Base-by-base conservation (phyloP, 35 echinoderm and acorn worm species). In the Apostichopus californicus region DNA sequence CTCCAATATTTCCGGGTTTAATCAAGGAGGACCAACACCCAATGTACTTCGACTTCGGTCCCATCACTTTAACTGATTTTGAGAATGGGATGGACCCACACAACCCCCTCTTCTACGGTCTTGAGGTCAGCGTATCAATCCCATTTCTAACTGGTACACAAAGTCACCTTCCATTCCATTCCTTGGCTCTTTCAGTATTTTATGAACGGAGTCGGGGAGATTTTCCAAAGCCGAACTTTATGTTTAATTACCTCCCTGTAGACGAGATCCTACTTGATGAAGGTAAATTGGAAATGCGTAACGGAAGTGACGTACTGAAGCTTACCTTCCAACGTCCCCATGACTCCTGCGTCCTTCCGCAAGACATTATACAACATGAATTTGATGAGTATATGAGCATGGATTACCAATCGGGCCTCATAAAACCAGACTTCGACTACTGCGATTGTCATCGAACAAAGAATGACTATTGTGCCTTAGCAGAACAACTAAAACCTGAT, bases 121-220 rank as follows among this genome's bases (percentile, higher is more conserved):
- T 59, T 10, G 84, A 66, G 84, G 1, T 87, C 18, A 18, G 54
- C 56, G 61, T 87, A 22, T 59, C 53, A 1, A 87, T 87, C 17
- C 84, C 84, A 5, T n/a, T 87, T 10, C 56, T 87, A 1, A 57
- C 56, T 20, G 1, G 5, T 15, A 13, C 6, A 5, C 34, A 11
- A 13, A 18, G 12, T 60, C 54, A 56, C 15, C 84, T 56, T 13
- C 84, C 84, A 13, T 13, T 60, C 55, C 18, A 87, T 18, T 54
- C 84, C 10, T 60, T 87, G 3, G 54, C 84, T 18, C 55, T 87
- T 1, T 54, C 54, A 5, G 28, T 21, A 18, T 61, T 87, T 87
- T 87, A 87, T 56, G 84, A 87, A 18, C 57, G 23, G 56, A 24
- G 20, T 87, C 84, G 55, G 20, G 84, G 84, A 9, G 84, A 87